A percentile compares a stretch with the other conserved stretches of the same genome.
Evolutionary conservation across 2,113 vertebrate genomes (phyloP).

Genomic region (Drymodes brunneopygia): DNA sequence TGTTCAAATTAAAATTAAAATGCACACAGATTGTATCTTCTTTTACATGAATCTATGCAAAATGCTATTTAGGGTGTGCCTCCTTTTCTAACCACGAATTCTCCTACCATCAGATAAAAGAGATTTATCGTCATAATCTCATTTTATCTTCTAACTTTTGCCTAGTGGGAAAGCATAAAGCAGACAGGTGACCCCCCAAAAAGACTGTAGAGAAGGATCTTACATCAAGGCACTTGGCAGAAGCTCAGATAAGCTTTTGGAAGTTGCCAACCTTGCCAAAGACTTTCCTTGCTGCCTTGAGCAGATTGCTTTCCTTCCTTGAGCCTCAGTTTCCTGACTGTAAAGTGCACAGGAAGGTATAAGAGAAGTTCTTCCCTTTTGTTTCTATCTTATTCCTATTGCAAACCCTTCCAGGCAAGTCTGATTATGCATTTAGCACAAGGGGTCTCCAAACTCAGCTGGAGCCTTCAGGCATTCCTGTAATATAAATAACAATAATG

Average conservation of each 20-base stretch:
- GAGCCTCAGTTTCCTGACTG: not conserved
- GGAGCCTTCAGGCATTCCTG: conserved; percentile 10
- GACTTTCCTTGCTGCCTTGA: not conserved
- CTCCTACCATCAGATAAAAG: conserved; percentile 45
- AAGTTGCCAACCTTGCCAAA: not conserved
- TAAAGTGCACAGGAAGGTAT: not conserved
- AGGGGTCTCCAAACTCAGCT: conserved; percentile 19
- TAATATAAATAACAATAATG: conserved; percentile 26
- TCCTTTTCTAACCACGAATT: not conserved
- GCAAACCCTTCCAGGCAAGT: not conserved
- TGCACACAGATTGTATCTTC: conserved; percentile 24
- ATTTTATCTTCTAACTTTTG: conserved; percentile 41
- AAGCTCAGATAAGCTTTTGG: not conserved
- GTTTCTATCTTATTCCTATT: not conserved
- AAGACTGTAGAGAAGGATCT: not conserved
- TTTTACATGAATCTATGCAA: conserved; percentile 9
- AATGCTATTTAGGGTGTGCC: conserved; percentile 35
- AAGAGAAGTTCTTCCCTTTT: not conserved
- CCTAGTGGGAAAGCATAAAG: not conserved
- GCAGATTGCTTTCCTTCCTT: not conserved
- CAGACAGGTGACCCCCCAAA: conserved; percentile 33
- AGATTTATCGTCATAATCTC: conserved; percentile 18
- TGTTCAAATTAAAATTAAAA: conserved; percentile 53
- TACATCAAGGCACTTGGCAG: not conserved
- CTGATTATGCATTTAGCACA: not conserved